Percentiles rank a stretch among this genome's conserved stretches.
These are phyloP conservation scores for Typhlichthys subterraneus DNA, from an alignment of 2,797 vertebrate species.

Conservation along the genomic window DNA sequence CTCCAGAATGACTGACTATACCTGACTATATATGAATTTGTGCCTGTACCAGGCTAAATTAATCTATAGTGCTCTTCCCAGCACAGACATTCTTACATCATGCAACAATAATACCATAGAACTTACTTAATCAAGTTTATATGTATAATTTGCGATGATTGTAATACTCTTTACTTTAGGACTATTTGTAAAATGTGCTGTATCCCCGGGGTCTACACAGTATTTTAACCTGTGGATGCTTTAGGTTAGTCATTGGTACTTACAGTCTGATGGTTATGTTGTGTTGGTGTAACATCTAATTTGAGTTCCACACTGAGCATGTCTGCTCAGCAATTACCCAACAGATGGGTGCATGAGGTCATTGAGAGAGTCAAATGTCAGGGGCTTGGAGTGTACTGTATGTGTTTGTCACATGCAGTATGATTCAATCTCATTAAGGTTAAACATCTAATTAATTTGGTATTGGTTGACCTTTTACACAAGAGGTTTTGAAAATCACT, in stretches of 20 bases:
- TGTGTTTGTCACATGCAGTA: constrained; percentile 1
- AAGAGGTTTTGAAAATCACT: too few relatives aligned
- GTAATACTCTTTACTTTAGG: not conserved
- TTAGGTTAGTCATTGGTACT: not conserved
- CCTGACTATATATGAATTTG: constrained; percentile 45
- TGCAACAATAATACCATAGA: constrained; percentile 33
- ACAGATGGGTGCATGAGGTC: not conserved
- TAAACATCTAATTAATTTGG: constrained; percentile 16
- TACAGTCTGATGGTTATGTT: constrained; percentile 1
- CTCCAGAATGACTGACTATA: too few relatives aligned
- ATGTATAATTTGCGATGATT: not conserved
- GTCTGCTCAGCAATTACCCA: constrained; percentile 3
- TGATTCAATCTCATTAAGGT: constrained; percentile 9
- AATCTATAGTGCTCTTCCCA: constrained; percentile 54
- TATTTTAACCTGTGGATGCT: not conserved
- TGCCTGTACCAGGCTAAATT: constrained; percentile 62
- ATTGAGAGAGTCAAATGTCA: not conserved
- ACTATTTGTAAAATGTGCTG: too few relatives aligned
- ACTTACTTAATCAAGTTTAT: constrained; percentile 24
- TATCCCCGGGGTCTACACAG: not conserved
- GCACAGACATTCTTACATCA: constrained; percentile 47
- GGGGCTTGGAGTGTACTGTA: constrained; percentile 11
- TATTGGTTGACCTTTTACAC: constrained; percentile 1
- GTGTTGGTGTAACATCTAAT: not conserved
- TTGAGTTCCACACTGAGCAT: not conserved